These are phyloP conservation scores for Microtus richardsoni DNA, from an alignment of 2,113 vertebrate genomes.

Conservation along the genomic window DNA sequence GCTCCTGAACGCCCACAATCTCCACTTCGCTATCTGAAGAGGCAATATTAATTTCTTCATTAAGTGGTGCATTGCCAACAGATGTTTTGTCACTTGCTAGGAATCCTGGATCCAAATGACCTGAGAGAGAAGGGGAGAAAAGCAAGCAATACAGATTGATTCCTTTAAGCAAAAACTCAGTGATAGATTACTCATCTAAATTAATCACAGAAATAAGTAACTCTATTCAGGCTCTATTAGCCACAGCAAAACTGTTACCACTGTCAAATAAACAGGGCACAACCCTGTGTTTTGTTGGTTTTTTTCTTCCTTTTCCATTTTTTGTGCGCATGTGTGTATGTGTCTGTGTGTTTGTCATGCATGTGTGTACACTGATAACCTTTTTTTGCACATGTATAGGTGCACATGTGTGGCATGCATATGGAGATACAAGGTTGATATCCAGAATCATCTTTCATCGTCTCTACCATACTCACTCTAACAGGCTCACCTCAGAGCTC, in stretches of 20 bases:
- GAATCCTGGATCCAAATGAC: slow-evolving; percentile 89
- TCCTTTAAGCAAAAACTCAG: slow-evolving; percentile 31
- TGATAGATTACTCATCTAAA: slow-evolving; percentile 8
- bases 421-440: not conserved
- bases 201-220: slow-evolving; percentile 11
- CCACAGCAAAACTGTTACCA: not conserved
- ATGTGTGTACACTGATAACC: not conserved
- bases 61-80: slow-evolving; percentile 86
- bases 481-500: not conserved
- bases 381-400: not conserved
- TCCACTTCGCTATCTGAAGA: slow-evolving; percentile 98
- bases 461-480: not conserved
- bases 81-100: slow-evolving; percentile 87
- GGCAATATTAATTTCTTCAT: slow-evolving; percentile 93
- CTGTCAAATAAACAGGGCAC: not conserved
- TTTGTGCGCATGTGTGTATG: too few relatives aligned
- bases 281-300: not conserved
- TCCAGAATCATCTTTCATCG: not conserved
- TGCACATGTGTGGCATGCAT: not conserved
- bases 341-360: not conserved
- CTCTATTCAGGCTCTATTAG: not conserved
- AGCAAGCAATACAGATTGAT: slow-evolving; percentile 61
- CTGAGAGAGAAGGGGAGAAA: slow-evolving; percentile 84
- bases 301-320: not conserved
- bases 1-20: slow-evolving; percentile 97